Conservation (phyloP, 2,888 invertebrate genomes). For the Andricus curvator region DNA sequence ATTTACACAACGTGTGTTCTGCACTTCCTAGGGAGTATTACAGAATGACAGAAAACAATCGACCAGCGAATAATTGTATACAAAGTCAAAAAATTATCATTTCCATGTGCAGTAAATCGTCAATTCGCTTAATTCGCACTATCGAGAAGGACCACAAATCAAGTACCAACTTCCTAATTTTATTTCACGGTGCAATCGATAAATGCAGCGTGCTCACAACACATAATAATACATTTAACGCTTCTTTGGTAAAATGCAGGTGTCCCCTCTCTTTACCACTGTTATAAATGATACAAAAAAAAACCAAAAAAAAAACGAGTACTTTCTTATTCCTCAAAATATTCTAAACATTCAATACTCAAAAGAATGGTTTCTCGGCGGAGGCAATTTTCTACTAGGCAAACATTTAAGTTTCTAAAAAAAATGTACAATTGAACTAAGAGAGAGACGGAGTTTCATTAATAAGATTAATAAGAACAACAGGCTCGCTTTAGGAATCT, state of each 20-base stretch:
- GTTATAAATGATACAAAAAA: not conserved
- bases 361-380: not conserved
- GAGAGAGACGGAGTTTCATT: not conserved
- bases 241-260: constrained; percentile 35
- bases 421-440: not conserved
- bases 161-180: not conserved
- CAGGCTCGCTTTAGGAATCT: not conserved
- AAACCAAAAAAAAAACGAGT: not conserved
- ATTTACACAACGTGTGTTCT: constrained; percentile 24
- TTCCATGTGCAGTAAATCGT: constrained; percentile 22
- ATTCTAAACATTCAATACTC: not conserved
- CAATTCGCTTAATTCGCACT: constrained; percentile 25
- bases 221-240: constrained; percentile 6
- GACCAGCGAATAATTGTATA: constrained; percentile 20
- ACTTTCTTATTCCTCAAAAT: not conserved
- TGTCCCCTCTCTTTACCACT: constrained; percentile 9
- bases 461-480: not conserved
- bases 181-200: not conserved
- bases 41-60: constrained; percentile 4
- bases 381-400: not conserved
- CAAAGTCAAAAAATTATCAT: constrained; percentile 27
- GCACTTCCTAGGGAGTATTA: not conserved
- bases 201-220: constrained; percentile 10
- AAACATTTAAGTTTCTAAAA: not conserved
- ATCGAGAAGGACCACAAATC: constrained; percentile 1